Percentiles rank a stretch among this genome's conserved stretches.
phyloP scores from a whole-genome alignment of 2,113 vertebrate species.

The Ammodytes marinus region DNA sequence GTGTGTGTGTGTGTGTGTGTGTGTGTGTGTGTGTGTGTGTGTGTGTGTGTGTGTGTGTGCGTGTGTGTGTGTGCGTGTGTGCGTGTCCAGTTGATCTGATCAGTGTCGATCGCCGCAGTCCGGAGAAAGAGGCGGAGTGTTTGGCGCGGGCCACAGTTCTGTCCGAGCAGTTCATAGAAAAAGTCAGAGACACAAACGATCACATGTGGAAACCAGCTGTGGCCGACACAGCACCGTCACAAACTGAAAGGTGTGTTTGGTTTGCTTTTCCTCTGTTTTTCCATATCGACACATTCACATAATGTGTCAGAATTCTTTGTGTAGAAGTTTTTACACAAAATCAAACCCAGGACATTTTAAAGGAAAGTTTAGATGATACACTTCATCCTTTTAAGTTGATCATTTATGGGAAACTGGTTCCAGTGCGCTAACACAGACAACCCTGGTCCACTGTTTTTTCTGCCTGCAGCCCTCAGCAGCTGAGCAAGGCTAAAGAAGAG shows the following conservation, averaged over 20 bases:
- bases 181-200: slow-evolving; percentile 86
- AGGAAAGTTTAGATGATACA: neutral
- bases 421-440: neutral
- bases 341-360: neutral
- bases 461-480: slow-evolving; percentile 59
- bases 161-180: slow-evolving; percentile 88
- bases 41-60: slow-evolving; percentile 61
- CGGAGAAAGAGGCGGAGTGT: slow-evolving; percentile 88
- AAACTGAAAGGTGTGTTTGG: slow-evolving; percentile 38
- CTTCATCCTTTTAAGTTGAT: neutral
- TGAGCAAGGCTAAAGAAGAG: slow-evolving; percentile 46
- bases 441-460: neutral
- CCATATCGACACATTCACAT: neutral
- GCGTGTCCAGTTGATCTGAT: slow-evolving; percentile 92
- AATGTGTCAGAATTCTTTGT: neutral
- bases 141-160: slow-evolving; percentile 84
- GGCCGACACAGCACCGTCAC: neutral
- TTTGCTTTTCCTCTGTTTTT: neutral
- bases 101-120: slow-evolving; percentile 89
- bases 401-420: neutral
- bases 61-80: neutral
- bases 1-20: neutral
- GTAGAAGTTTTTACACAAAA: neutral
- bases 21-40: slow-evolving; percentile 54
- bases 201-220: slow-evolving; percentile 88